Conservation (phyloP, 2,888 invertebrate species). For the Pandemis heparana region DNA sequence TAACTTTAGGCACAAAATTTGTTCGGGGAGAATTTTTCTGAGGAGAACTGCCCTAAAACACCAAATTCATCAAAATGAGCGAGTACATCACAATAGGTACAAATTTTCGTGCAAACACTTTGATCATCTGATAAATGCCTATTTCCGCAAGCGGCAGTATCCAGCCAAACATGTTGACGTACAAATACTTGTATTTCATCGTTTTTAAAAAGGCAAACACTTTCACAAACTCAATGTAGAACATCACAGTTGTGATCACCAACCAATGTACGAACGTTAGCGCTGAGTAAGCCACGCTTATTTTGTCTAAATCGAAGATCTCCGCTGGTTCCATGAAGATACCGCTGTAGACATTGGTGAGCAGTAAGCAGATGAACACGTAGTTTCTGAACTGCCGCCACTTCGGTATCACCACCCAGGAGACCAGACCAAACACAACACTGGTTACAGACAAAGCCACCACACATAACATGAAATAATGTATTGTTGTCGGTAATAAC, state of each 20-base stretch:
- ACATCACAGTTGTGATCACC: slow-evolving; percentile 13
- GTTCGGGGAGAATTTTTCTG: too few species aligned
- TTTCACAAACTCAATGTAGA: slow-evolving; percentile 24
- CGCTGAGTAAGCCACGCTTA: background rate
- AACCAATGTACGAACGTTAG: slow-evolving; percentile 15
- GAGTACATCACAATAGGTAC: too few species aligned
- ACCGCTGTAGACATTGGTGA: background rate
- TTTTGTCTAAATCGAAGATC: too few species aligned
- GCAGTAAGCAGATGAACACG: slow-evolving; percentile 3
- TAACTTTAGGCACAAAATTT: too few species aligned
- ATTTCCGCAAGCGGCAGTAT: background rate
- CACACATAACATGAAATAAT: background rate
- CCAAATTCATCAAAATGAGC: background rate
- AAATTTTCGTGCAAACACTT: too few species aligned
- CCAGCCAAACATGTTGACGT: slow-evolving; percentile 14
- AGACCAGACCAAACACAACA: background rate
- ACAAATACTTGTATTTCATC: background rate
- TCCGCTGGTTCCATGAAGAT: too few species aligned
- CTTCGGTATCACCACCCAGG: slow-evolving; percentile 5
- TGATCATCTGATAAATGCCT: background rate
- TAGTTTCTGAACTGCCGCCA: slow-evolving; percentile 20
- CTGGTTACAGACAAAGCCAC: background rate
- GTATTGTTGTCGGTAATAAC: background rate
- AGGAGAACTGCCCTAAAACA: too few species aligned
- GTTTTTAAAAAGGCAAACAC: slow-evolving; percentile 16